These are phyloP conservation scores for Chionis minor DNA, from an alignment of 2,113 vertebrate genomes.

Conservation along the genomic window DNA sequence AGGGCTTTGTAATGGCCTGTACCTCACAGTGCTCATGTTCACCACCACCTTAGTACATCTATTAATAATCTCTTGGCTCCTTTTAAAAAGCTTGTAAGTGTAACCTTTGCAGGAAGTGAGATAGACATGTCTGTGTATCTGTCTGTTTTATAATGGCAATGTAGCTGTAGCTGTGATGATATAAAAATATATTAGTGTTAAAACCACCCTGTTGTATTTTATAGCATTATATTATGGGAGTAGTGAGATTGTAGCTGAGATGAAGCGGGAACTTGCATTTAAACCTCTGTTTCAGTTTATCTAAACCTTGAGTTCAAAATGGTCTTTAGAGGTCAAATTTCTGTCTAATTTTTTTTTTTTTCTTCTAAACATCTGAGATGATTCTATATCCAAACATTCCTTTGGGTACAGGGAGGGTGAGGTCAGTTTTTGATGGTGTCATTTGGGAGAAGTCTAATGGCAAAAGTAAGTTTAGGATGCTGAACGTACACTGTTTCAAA, in stretches of 20 bases:
- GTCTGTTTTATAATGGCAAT: conserved; percentile 15
- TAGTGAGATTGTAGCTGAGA: background rate
- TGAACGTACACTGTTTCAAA: background rate
- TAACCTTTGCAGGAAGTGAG: conserved; percentile 31
- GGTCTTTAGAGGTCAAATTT: background rate
- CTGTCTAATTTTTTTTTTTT: background rate
- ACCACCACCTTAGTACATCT: background rate
- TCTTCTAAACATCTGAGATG: background rate
- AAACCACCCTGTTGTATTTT: conserved; percentile 21
- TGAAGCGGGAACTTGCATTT: background rate
- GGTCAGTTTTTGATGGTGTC: background rate
- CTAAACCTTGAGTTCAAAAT: background rate
- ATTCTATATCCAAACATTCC: background rate
- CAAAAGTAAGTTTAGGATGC: background rate
- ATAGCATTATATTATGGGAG: background rate
- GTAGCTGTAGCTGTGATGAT: conserved; percentile 10
- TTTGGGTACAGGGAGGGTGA: background rate
- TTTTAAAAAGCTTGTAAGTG: conserved; percentile 1
- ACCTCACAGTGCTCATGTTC: background rate
- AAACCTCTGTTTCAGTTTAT: background rate
- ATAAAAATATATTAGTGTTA: conserved; percentile 28
- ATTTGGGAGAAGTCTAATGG: background rate
- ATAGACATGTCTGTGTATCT: conserved; percentile 26
- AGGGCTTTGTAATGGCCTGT: background rate
- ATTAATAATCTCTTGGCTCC: conserved; percentile 9